Base-by-base conservation (phyloP, 2,888 invertebrate species). In the Erebia epiphron region DNA sequence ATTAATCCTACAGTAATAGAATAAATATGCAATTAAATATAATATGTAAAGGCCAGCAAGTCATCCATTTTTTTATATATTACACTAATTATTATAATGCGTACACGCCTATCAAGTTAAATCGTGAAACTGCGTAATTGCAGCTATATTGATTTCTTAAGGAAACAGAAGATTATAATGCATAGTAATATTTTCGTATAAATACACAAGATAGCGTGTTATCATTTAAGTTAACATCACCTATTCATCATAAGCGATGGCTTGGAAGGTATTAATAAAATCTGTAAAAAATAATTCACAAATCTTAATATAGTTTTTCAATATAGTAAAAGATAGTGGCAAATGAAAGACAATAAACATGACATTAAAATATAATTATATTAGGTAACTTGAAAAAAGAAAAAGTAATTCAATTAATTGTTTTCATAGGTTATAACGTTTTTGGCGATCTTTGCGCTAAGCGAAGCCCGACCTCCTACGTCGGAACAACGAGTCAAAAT, bases 191-290 rank as follows among this genome's bases (percentile, higher is more conserved):
- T 80, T 70, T 71, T 73, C 74, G 71, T 76, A 79, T 79, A 79
- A 78, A 79, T 78, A 75, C 70, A 71, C 70, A 62, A 71, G 68
- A 75, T 72, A 72, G 73, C 71, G 69, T 73, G 56, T 73, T 82
- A 76, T 76, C 79, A 81, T 81, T 67, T 77, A 77, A 78, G 78
- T 81, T 81, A 87, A 54, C 72, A 75, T 72, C 70, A 71, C 70
- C 73, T 75, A 71, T 74, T 72, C 64, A 71, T 67, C 69, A 72
- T 72, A 74, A 63, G 71, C 84, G 75, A 90, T 90, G 90, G 80
- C 83, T 85, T 82, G 82, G 80, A 89, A 90, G 90, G 90, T 91
- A 86, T 79, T 46, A 43, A 41, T 26, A 8, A 67, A 58, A n/a
- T 49, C 21, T 16, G 26, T 16, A 49, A 26, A 26, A 14, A 49